Base-by-base conservation (phyloP, 1,140 invertebrate genomes). In the Neomicropteryx cornuta region DNA sequence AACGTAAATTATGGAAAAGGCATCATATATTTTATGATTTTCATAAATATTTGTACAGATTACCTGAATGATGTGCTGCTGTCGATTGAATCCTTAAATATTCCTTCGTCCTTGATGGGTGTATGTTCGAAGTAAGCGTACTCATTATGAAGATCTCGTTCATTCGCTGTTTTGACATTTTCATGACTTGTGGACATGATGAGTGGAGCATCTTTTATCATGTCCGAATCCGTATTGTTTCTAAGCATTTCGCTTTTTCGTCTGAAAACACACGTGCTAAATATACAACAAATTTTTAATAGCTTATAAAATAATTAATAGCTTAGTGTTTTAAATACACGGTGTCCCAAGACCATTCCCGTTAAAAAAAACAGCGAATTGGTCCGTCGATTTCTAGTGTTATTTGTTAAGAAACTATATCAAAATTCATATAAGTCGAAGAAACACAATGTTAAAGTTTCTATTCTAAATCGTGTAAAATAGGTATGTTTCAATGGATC, bases 21-120 rank as follows among this genome's bases (percentile, higher is more conserved):
- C n/a, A n/a, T n/a, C n/a, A n/a, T n/a, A n/a, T n/a, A n/a, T n/a
- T n/a, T n/a, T n/a, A n/a, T n/a, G n/a, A n/a, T n/a, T n/a, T n/a
- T n/a, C n/a, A n/a, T n/a, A n/a, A n/a, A n/a, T n/a, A n/a, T n/a
- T n/a, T n/a, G n/a, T n/a, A n/a, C n/a, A n/a, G n/a, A n/a, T 8
- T 8, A 47, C 66, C 64, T 68, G 44, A 63, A 68, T 28, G 64
- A 66, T 28, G 63, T 64, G 48, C 67, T 47, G 10, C 31, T 34
- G 6, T 31, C 56, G 55, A 61, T 50, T 59, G 62, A 59, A 27
- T 45, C 44, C 38, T 63, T 66, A 49, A 67, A 73, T 35, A 72
- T 71, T 18, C 66, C 70, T 60, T 75, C 73, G 42, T 76, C 68
- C 49, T 70, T 68, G 6, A 75, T 74, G 0, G 72, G 72, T n/a